phyloP scores from a whole-genome alignment of 2,888 invertebrate species.

The Dusona sp. region DNA sequence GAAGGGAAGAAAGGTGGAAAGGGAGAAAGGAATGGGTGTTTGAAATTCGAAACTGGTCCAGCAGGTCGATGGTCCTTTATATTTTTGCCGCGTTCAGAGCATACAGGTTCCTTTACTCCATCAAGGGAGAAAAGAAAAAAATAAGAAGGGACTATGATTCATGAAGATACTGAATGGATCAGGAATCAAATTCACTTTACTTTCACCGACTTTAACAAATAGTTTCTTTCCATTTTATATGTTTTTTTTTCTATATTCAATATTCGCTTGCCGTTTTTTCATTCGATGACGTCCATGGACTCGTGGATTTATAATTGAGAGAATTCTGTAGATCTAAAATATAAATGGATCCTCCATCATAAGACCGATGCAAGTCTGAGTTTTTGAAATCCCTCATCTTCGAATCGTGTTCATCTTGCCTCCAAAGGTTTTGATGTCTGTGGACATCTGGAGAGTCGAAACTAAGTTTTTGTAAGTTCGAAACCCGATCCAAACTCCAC shows the following conservation, averaged over 20 bases:
- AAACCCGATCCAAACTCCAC: constrained; percentile 39
- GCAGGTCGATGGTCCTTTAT: constrained; percentile 76
- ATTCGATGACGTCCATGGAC: neutral
- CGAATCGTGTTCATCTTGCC: neutral
- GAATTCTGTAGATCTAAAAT: neutral
- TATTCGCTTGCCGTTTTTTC: neutral
- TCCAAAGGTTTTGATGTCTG: neutral
- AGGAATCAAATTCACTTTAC: constrained; percentile 37
- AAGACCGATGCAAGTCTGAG: neutral
- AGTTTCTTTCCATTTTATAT: constrained; percentile 11
- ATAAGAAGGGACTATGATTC: neutral
- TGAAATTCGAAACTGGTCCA: constrained; percentile 75
- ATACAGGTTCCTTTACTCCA: constrained; percentile 33
- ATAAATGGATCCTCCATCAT: neutral
- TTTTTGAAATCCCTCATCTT: neutral
- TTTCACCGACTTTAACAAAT: constrained; percentile 3
- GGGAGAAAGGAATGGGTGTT: constrained; percentile 62
- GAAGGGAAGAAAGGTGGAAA: constrained; percentile 26
- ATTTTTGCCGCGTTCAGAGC: constrained; percentile 52
- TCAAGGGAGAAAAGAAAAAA: constrained; percentile 27
- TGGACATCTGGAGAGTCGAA: constrained; percentile 32
- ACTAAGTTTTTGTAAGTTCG: constrained; percentile 35
- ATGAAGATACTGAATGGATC: constrained; percentile 21
- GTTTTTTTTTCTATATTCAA: neutral
- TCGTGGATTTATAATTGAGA: neutral